Evolutionary conservation across 2,113 vertebrate species (phyloP), one percentile per base, ranked within the genome.

Genomic region (Ceyx cyanopectus): DNA sequence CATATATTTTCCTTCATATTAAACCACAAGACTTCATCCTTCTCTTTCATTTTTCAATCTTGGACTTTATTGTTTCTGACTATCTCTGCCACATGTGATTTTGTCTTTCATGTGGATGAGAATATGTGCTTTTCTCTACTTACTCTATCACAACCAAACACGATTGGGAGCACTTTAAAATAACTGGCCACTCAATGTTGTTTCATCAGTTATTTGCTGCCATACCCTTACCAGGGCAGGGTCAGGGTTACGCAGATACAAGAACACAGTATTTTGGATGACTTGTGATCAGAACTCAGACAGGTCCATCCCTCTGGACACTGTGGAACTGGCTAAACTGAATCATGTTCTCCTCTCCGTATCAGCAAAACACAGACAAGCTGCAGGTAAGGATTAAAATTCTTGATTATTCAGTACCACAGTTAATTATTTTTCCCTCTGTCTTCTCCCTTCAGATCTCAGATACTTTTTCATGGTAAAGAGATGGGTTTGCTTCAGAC

Each of bases 31-130:
- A 80, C 94, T 96, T 97, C 94, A 95, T 92, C 86, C 91, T 92
- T 75, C 91, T 79, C 72, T 88, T 91, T 97, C 93, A 94, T 94
- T 97, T 95, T 88, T 78, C 92, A 93, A 7, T 96, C 93, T 94
- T 89, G 85, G 91, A 76, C 94, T 96, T 97, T 93, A 95, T 96
- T 97, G 97, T 97, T 96, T 97, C 95, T 96, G 96, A 96, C 96
- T 95, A 34, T 95, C 96, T 91, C 68, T 95, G 90, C 88, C 95
- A 97, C 80, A 61, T 76, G 93, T 56, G 93, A 97, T 96, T 97
- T 96, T 94, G 79, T 79, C 90, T 93, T 89, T 93, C 60, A 32
- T 69, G 88, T 5, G 20, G 56, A 94, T 34, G 34, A 40, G 90
- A 90, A 94, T 87, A 89, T 66, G 90, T 94, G 95, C 66, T 87